phyloP scores from a whole-genome alignment of 1,140 invertebrate species.

The Polypedilum vanderplanki region DNA sequence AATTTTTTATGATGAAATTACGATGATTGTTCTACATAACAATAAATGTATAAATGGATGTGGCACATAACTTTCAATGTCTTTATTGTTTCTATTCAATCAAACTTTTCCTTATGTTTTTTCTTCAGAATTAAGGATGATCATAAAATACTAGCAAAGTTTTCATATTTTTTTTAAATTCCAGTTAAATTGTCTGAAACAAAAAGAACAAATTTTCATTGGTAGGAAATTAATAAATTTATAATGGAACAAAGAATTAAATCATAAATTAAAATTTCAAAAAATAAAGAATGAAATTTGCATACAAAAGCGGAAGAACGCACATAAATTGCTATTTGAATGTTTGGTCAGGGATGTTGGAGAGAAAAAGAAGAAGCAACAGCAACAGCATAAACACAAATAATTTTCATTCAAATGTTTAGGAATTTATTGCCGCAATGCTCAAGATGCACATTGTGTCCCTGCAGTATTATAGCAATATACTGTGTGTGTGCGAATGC shows the following conservation, averaged over 20 bases:
- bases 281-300: background rate
- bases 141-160: background rate
- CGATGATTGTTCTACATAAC: no score
- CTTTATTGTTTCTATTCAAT: background rate
- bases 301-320: slow-evolving; percentile 28
- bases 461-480: background rate
- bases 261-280: slow-evolving; percentile 27
- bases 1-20: background rate
- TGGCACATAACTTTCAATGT: no score
- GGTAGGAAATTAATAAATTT: slow-evolving; percentile 26
- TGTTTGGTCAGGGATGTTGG: slow-evolving; percentile 18
- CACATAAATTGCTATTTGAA: slow-evolving; percentile 27
- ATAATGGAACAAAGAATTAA: slow-evolving; percentile 29
- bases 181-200: no score
- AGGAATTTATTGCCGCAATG: slow-evolving; percentile 12
- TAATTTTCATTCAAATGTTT: slow-evolving; percentile 2
- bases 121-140: no score
- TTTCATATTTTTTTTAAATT: background rate
- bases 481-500: background rate
- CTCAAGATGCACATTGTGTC: background rate
- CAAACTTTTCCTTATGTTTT: background rate
- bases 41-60: no score
- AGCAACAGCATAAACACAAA: background rate
- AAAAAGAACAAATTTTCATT: background rate
- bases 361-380: no score